Evolutionary conservation across 1,140 invertebrate genomes (phyloP), one percentile per base, ranked within the genome.

Genomic region (Zophobas atratus): DNA sequence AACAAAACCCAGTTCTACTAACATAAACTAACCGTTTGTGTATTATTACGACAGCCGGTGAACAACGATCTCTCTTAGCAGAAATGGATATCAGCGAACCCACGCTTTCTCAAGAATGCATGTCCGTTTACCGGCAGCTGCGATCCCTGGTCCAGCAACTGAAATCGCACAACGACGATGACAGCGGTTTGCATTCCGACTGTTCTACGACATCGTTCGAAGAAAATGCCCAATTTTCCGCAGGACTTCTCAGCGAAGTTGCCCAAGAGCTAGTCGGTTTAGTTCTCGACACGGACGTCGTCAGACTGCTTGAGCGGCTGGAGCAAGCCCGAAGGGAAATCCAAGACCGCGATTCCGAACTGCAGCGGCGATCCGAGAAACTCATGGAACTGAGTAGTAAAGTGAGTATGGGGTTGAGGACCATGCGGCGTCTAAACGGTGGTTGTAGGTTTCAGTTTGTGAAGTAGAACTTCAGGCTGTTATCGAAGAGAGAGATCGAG

Each of bases 381-480:
- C 91, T 96, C 36, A 91, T 94, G 79, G 93, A 96, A 71, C 88
- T 95, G 43, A 94, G 93, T 75, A 93, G 92, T 84, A 95, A 95
- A 89, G 91, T 94, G 84, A 90, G 49, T 2, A 2, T 20, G 49
- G 49, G 2, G 43, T 4, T 46, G 43, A 3, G 3, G 43, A 46
- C 8, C 8, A 4, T 46, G 43, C 3, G 43, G 43, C 3, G 43
- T 46, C 43, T 3, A 46, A 8, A 46, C 3, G 43, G 43, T 46
- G 43, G 49, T n/a, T 20, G 32, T 86, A 94, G 93, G 84, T 94
- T 63, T 93, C 92, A 4, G 91, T 97, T 0, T 92, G 92, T 77
- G 95, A 98, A 84, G 92, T 95, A 0, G 95, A 97, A 83, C 86
- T 98, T 1, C 89, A 90, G 1, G 93, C 94, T 6, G 91, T 94